Evolutionary conservation across 2,797 vertebrate genomes (phyloP).

Genomic region (Poeciliopsis gracilis): DNA sequence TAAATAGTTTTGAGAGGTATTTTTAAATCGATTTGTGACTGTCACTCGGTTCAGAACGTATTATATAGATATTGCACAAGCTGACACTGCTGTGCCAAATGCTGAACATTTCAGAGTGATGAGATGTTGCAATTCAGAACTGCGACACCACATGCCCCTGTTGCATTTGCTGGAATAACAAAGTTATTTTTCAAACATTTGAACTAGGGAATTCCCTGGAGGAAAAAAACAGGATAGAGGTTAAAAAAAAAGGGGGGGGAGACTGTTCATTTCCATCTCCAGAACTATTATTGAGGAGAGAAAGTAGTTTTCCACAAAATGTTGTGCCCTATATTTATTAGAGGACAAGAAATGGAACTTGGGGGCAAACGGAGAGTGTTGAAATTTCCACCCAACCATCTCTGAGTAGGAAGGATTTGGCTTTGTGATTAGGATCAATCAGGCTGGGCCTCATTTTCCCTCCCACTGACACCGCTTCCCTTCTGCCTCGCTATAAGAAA

Average conservation of each 20-base stretch:
- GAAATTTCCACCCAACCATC: slow-evolving; percentile 40
- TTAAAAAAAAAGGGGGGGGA: slow-evolving; percentile 1
- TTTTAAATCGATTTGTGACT: not conserved
- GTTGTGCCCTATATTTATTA: slow-evolving; percentile 49
- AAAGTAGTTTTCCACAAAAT: slow-evolving; percentile 27
- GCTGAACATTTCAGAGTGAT: slow-evolving; percentile 13
- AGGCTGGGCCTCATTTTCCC: slow-evolving; percentile 44
- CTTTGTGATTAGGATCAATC: slow-evolving; percentile 46
- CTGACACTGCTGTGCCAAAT: slow-evolving; percentile 10
- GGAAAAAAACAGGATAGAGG: slow-evolving; percentile 23
- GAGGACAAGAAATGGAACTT: slow-evolving; percentile 23
- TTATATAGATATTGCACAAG: slow-evolving; percentile 2
- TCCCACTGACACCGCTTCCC: slow-evolving; percentile 37
- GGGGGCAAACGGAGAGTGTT: slow-evolving; percentile 5
- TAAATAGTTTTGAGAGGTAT: not conserved
- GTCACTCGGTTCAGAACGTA: slow-evolving; percentile 8
- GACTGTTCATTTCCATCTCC: slow-evolving; percentile 34
- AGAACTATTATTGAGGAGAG: slow-evolving; percentile 22
- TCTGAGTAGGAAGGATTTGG: slow-evolving; percentile 43
- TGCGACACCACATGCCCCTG: not conserved
- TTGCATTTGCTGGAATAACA: slow-evolving; percentile 22
- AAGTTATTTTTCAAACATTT: slow-evolving; percentile 7
- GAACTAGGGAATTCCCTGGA: slow-evolving; percentile 7
- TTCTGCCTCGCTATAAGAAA: slow-evolving; percentile 10
- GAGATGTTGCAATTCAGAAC: slow-evolving; percentile 1